Evolutionary conservation across 2,797 vertebrate genomes (phyloP).

Genomic region (Gambusia yucatana): DNA sequence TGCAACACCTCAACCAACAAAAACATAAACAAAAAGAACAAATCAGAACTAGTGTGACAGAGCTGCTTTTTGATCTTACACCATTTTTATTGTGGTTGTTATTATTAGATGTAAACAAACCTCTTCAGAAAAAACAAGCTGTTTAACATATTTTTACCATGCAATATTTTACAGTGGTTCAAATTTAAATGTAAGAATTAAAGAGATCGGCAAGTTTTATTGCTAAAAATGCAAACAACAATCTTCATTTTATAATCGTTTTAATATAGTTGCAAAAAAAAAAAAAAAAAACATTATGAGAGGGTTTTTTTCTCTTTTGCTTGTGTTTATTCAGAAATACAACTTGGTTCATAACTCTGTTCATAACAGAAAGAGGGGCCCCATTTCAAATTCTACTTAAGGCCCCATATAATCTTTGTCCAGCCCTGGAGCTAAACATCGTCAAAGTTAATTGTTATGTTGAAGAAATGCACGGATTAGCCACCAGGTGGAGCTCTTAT

Average conservation of each 20-base stretch:
- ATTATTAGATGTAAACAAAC: neutral
- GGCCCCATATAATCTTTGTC: neutral
- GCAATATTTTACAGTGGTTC: neutral
- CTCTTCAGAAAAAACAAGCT: neutral
- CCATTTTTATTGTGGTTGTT: neutral
- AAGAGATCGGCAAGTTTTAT: neutral
- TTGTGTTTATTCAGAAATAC: neutral
- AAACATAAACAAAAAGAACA: neutral
- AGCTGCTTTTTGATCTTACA: neutral
- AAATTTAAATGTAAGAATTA: neutral
- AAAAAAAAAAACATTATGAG: neutral
- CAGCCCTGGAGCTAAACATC: neutral
- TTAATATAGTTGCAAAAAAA: neutral
- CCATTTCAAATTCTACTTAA: neutral
- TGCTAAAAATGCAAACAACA: neutral
- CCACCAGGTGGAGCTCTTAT: slow-evolving; percentile 58
- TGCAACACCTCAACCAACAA: neutral
- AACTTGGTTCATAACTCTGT: neutral
- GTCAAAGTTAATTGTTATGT: neutral
- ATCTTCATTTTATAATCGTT: neutral
- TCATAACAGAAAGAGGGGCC: neutral
- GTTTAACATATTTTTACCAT: neutral
- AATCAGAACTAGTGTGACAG: neutral
- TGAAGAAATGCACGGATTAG: neutral
- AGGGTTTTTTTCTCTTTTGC: neutral